Percentiles rank a stretch among this genome's conserved stretches.
Evolutionary conservation across 1,140 invertebrate genomes (phyloP).

Genomic region (Atta colombica): DNA sequence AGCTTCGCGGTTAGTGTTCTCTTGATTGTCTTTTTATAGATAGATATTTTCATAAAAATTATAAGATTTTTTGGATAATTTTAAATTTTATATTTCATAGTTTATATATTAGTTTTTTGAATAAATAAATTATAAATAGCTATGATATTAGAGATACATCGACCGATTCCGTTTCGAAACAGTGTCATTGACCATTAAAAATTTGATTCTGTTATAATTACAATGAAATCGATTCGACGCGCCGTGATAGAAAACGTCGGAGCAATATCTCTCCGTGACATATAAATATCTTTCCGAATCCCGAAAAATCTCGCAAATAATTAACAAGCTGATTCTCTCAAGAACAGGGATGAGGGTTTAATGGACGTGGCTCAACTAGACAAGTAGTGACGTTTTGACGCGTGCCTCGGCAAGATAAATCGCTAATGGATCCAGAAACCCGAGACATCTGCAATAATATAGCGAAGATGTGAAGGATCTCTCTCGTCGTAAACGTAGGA

Average conservation of each 20-base stretch:
- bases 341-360: neutral
- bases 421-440: slow-evolving; percentile 62
- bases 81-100: neutral
- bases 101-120: neutral
- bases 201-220: slow-evolving; percentile 58
- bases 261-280: neutral
- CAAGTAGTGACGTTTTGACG: slow-evolving; percentile 48
- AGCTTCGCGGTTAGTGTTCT: neutral
- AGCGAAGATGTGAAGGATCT: slow-evolving; percentile 1
- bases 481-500: neutral
- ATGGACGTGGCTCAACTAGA: slow-evolving; percentile 38
- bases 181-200: slow-evolving; percentile 48
- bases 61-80: neutral
- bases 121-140: neutral
- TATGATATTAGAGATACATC: neutral
- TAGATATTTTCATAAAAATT: neutral
- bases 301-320: slow-evolving; percentile 37
- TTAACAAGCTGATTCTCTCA: slow-evolving; percentile 43
- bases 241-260: neutral
- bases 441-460: slow-evolving; percentile 47
- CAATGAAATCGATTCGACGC: slow-evolving; percentile 18
- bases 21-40: too few relatives aligned
- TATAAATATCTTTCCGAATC: slow-evolving; percentile 37
- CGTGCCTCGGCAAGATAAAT: slow-evolving; percentile 46
- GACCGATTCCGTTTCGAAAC: neutral